Evolutionary conservation across 1,140 invertebrate genomes (phyloP).

Genomic region (Sarcophaga bullata): DNA sequence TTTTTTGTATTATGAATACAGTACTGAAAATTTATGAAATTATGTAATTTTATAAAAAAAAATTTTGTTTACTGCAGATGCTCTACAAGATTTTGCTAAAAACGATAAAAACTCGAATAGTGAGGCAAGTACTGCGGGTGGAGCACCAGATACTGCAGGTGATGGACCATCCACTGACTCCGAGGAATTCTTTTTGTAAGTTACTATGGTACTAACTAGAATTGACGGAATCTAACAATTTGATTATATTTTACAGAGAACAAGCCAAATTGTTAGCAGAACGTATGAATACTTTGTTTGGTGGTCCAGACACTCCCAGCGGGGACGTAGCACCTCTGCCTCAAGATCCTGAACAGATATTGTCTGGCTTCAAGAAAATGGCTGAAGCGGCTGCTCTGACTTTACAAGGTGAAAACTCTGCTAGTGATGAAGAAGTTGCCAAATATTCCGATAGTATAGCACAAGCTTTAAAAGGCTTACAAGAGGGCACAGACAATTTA

Average conservation of each 20-base stretch:
- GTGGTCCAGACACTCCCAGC: constrained; percentile 56
- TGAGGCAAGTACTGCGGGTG: constrained; percentile 43
- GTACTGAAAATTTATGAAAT: constrained; percentile 26
- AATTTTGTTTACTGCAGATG: constrained; percentile 63
- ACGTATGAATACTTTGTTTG: constrained; percentile 62
- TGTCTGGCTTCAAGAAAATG: constrained; percentile 64
- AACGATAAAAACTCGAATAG: constrained; percentile 48
- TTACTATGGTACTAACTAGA: not conserved
- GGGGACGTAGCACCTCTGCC: constrained; percentile 59
- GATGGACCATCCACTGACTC: constrained; percentile 48
- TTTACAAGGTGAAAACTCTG: constrained; percentile 57
- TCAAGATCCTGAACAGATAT: constrained; percentile 61
- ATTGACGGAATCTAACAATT: not conserved
- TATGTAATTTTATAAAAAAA: constrained; percentile 44
- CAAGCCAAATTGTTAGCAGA: constrained; percentile 63
- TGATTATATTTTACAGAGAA: constrained; percentile 50
- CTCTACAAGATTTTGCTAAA: constrained; percentile 68
- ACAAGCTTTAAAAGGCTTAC: constrained; percentile 63
- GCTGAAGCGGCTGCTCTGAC: constrained; percentile 62
- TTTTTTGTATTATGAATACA: not conserved
- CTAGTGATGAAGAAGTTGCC: constrained; percentile 58
- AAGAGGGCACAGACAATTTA: constrained; percentile 67
- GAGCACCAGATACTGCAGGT: constrained; percentile 36
- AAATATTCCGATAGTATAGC: constrained; percentile 65
- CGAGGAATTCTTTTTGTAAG: constrained; percentile 60